A percentile compares a stretch with the other conserved stretches of the same genome.
Evolutionary conservation across 2,113 vertebrate genomes (phyloP).

Genomic region (Narcine bancroftii): DNA sequence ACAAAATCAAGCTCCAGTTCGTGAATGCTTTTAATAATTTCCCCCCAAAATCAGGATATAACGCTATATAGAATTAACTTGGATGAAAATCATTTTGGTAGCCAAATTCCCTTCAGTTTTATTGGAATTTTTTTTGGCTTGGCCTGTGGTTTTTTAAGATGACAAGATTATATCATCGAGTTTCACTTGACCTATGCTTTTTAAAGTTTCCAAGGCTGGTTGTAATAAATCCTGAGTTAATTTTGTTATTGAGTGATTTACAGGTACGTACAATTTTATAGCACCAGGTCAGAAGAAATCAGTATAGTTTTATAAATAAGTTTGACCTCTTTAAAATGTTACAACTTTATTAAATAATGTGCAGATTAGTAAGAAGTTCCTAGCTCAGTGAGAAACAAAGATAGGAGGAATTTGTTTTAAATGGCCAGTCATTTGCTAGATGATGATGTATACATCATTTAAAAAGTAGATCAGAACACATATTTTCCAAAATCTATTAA

Average conservation of each 20-base stretch:
- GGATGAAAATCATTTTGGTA: background rate
- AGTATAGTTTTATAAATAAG: background rate
- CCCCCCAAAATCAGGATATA: too few relatives aligned
- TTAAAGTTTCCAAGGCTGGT: background rate
- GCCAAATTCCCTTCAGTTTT: background rate
- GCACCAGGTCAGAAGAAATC: background rate
- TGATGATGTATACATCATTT: background rate
- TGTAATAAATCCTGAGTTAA: background rate
- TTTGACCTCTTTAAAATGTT: background rate
- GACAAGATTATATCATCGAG: background rate
- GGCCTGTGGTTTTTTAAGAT: background rate
- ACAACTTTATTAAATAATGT: background rate
- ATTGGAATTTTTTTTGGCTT: background rate
- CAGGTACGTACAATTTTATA: background rate
- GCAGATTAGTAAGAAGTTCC: background rate
- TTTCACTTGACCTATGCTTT: background rate
- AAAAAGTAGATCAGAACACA: background rate
- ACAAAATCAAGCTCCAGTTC: background rate
- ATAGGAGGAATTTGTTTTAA: background rate
- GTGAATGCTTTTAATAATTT: background rate
- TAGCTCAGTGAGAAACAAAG: background rate
- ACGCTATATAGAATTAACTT: background rate
- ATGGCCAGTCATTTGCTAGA: background rate
- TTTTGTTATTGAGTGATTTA: background rate
- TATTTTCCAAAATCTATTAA: background rate